These are phyloP conservation scores for Oxyruncus cristatus DNA, from an alignment of 2,113 vertebrate species.

Conservation along the genomic window DNA sequence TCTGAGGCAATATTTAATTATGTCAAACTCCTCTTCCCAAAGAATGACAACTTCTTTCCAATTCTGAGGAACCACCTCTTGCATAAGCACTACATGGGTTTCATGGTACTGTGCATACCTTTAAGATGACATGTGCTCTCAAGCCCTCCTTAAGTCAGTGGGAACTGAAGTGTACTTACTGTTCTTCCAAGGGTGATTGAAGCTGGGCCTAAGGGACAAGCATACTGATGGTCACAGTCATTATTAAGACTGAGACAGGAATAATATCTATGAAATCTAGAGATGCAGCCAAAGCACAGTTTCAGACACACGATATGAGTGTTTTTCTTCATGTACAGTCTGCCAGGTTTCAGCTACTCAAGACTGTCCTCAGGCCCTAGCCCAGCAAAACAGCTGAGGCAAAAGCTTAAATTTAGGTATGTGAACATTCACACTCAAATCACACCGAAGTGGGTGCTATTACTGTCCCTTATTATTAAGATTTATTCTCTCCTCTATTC, in stretches of 20 bases:
- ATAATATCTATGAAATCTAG: background rate
- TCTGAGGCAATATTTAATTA: background rate
- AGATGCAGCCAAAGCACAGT: background rate
- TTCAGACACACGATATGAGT: background rate
- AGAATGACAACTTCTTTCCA: background rate
- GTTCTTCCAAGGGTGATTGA: background rate
- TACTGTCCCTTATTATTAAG: background rate
- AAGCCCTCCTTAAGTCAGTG: background rate
- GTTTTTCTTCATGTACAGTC: background rate
- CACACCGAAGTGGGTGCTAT: background rate
- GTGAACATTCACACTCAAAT: background rate
- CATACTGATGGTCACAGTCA: background rate
- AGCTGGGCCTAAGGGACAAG: background rate
- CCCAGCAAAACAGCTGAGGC: background rate
- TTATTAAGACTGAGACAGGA: background rate
- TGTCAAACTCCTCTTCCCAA: background rate
- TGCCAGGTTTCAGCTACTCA: background rate
- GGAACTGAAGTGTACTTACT: background rate
- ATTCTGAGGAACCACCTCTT: background rate
- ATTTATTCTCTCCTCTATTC: background rate
- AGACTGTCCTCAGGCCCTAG: background rate
- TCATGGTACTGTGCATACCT: background rate
- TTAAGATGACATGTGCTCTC: background rate
- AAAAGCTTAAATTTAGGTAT: background rate
- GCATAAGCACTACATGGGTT: background rate